Evolutionary conservation across 2,888 invertebrate species (phyloP), one percentile per base, ranked within the genome.

Genomic region (Tuta absoluta): DNA sequence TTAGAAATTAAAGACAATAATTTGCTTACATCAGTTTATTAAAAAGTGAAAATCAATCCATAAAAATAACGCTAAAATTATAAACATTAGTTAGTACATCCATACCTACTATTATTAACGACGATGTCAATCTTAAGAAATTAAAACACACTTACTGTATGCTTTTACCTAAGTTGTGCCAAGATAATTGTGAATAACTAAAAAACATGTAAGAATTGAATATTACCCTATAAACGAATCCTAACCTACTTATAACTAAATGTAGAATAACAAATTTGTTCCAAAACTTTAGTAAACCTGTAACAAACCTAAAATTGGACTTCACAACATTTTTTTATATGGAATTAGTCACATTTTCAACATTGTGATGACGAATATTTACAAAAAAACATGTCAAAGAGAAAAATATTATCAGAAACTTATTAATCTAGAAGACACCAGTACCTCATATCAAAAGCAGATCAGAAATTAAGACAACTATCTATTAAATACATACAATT

Each of bases 21-120:
- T 49, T 74, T 80, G 74, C 80, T 79, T 79, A 82, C 71, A 81
- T 82, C 77, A 85, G 86, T 90, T 91, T 89, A 87, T 86, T 86
- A 78, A 82, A 82, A 89, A 90, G 85, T 84, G 79, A 84, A 89
- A 89, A 88, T 87, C 86, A 89, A 88, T 86, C 82, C 81, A 85
- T 87, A 88, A 82, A 86, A 88, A 84, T 85, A 84, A 86, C 72
- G 72, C 85, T 86, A 86, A 81, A 80, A 80, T 82, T 81, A 81
- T 76, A 77, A 79, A 81, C 78, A 78, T 72, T 73, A 80, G 82
- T 90, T 89, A 88, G 86, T 87, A 83, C 71, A 80, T 79, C 2
- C 12, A 80, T 79, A 14, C 12, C 41, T 41, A 71, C 67, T 73
- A 72, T 71, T 71, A 76, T 78, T 77, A 79, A 77, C 81, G 78